These are phyloP conservation scores for Bemisia tabaci DNA, from an alignment of 1,140 invertebrate species.

Conservation along the genomic window DNA sequence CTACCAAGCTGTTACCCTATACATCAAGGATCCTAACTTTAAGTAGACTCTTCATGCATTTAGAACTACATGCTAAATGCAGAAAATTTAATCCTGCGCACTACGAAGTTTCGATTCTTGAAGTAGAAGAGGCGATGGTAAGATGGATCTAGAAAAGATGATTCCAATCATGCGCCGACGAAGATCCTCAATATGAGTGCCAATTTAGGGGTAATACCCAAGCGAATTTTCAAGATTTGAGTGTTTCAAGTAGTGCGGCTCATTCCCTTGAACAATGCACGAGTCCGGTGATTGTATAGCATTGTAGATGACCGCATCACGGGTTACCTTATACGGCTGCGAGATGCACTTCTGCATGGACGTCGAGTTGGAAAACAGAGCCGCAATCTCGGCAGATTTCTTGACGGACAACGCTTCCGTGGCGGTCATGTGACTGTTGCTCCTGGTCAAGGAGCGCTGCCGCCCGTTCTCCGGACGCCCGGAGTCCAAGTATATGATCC, in stretches of 20 bases:
- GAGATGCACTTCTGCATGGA: constrained; percentile 27
- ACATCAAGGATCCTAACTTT: no score
- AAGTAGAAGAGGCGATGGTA: no score
- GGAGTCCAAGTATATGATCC: constrained; percentile 28
- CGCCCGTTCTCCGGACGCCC: constrained; percentile 35
- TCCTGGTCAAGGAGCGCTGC: background rate
- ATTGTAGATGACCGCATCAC: constrained; percentile 25
- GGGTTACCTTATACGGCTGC: constrained; percentile 1
- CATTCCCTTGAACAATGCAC: constrained; percentile 10
- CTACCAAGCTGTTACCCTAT: no score
- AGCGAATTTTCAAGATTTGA: constrained; percentile 29
- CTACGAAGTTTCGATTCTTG: no score
- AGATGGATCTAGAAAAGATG: no score
- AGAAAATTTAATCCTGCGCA: no score
- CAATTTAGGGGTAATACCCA: constrained; percentile 34
- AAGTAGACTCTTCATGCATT: no score
- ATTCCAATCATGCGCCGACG: no score
- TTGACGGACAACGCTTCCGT: constrained; percentile 63
- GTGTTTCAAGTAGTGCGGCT: constrained; percentile 10
- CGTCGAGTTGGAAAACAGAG: constrained; percentile 58
- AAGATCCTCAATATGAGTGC: no score
- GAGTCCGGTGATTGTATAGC: constrained; percentile 22
- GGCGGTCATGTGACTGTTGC: background rate
- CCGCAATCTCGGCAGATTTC: constrained; percentile 75
- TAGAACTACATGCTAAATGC: no score